A percentile compares a stretch with the other conserved stretches of the same genome.
Evolutionary conservation across 2,888 invertebrate species (phyloP).

Genomic region (Phortica okadai): DNA sequence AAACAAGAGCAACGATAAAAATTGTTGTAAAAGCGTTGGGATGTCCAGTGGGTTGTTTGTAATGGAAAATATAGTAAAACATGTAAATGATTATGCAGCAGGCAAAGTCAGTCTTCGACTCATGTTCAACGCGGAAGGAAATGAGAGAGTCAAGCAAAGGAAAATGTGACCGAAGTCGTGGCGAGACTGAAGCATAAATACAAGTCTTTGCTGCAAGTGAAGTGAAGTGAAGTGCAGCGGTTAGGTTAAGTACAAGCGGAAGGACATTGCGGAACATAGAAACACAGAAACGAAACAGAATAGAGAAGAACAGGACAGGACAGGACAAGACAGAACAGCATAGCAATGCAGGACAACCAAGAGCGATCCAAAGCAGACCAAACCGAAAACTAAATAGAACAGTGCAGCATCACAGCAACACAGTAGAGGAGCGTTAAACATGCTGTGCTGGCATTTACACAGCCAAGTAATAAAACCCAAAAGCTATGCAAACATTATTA

Average conservation of each 20-base stretch:
- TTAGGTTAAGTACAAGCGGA: slow-evolving; percentile 20
- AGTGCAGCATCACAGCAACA: neutral
- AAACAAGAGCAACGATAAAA: slow-evolving; percentile 49
- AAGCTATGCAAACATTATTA: slow-evolving; percentile 68
- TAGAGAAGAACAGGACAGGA: slow-evolving; percentile 21
- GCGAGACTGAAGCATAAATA: slow-evolving; percentile 10
- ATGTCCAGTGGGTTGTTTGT: neutral
- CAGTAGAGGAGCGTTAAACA: slow-evolving; percentile 33
- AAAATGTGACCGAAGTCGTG: neutral
- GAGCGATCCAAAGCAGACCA: neutral
- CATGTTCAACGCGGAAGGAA: neutral
- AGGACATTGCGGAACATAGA: slow-evolving; percentile 50
- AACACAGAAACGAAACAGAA: slow-evolving; percentile 41
- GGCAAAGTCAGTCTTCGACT: slow-evolving; percentile 23
- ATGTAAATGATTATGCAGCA: slow-evolving; percentile 61
- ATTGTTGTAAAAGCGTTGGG: neutral
- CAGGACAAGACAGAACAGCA: slow-evolving; percentile 8
- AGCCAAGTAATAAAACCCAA: slow-evolving; percentile 63
- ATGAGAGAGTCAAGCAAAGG: slow-evolving; percentile 20
- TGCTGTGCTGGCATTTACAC: slow-evolving; percentile 62
- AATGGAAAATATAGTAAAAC: slow-evolving; percentile 48
- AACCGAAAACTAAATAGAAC: neutral
- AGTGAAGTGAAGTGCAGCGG: slow-evolving; percentile 8
- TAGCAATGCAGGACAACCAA: neutral
- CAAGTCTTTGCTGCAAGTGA: slow-evolving; percentile 24